These are phyloP conservation scores for Pogoniulus pusillus DNA, from an alignment of 2,797 vertebrate species.

Conservation along the genomic window DNA sequence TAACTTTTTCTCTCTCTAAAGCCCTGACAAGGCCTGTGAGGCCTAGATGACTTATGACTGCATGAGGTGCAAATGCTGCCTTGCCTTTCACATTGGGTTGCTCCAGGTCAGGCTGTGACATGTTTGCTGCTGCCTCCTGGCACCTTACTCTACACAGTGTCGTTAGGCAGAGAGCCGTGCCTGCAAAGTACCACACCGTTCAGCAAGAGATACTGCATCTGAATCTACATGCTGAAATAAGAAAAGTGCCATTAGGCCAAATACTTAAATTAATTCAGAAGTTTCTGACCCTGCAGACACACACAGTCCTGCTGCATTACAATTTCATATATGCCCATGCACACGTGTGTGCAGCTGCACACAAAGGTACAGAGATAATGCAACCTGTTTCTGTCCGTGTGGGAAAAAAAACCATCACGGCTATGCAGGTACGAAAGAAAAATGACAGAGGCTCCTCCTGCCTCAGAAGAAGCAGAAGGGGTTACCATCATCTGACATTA, in stretches of 20 bases:
- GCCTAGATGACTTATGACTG: conserved; percentile 15
- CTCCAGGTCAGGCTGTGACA: conserved; percentile 1
- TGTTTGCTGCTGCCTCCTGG: not conserved
- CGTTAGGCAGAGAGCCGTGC: not conserved
- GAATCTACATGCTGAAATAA: not conserved
- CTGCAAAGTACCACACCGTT: not conserved
- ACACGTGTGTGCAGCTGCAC: not conserved
- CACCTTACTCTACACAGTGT: not conserved
- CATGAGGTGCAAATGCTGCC: not conserved
- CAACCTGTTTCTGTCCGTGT: conserved; percentile 1
- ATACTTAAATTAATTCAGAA: not conserved
- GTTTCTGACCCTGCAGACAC: not conserved
- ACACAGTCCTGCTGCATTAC: not conserved
- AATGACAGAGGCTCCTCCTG: not conserved
- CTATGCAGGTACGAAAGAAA: not conserved
- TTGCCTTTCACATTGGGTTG: not conserved
- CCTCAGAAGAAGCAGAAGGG: not conserved
- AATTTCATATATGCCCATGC: not conserved
- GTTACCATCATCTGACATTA: not conserved
- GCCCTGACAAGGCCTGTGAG: conserved; percentile 30
- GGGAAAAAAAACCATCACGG: not conserved
- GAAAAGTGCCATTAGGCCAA: not conserved
- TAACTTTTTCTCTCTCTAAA: conserved; percentile 13
- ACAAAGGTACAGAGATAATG: not conserved
- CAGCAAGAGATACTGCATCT: not conserved